A percentile compares a stretch with the other conserved stretches of the same genome.
Evolutionary conservation across 2,797 vertebrate species (phyloP).

Genomic region (Crenuchus spilurus): DNA sequence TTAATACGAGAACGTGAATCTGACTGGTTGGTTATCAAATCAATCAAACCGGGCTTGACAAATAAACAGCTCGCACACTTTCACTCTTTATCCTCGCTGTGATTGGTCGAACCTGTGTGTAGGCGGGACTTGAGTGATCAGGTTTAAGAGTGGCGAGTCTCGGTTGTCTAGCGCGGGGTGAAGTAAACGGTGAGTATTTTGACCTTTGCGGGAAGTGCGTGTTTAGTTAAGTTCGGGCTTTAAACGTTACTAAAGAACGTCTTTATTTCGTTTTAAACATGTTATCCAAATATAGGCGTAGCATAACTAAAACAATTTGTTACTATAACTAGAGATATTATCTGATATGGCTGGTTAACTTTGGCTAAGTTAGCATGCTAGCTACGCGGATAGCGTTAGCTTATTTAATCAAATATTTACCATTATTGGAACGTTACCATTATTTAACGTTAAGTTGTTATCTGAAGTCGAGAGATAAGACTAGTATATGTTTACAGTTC

Average conservation of each 20-base stretch:
- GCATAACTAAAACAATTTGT: background rate
- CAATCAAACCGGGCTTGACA: too few relatives aligned
- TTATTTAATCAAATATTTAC: background rate
- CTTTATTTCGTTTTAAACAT: too few relatives aligned
- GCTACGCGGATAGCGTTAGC: background rate
- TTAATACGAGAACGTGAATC: too few relatives aligned
- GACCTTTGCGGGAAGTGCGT: background rate
- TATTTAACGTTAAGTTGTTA: background rate
- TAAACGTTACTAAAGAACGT: too few relatives aligned
- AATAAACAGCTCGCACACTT: too few relatives aligned
- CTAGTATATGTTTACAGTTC: too few relatives aligned
- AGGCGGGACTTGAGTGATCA: background rate
- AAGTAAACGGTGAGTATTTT: conserved; percentile 11
- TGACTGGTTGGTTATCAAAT: too few relatives aligned
- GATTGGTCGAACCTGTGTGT: background rate
- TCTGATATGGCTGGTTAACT: background rate
- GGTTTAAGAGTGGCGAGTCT: conserved; percentile 26
- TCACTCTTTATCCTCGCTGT: background rate
- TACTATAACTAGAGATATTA: background rate
- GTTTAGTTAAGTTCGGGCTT: background rate
- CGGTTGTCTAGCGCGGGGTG: background rate
- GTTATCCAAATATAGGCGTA: background rate
- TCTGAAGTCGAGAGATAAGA: background rate
- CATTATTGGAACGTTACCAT: background rate
- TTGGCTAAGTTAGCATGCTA: background rate